Base-by-base conservation (phyloP, 2,113 vertebrate genomes). In the Gymnorhina tibicen region DNA sequence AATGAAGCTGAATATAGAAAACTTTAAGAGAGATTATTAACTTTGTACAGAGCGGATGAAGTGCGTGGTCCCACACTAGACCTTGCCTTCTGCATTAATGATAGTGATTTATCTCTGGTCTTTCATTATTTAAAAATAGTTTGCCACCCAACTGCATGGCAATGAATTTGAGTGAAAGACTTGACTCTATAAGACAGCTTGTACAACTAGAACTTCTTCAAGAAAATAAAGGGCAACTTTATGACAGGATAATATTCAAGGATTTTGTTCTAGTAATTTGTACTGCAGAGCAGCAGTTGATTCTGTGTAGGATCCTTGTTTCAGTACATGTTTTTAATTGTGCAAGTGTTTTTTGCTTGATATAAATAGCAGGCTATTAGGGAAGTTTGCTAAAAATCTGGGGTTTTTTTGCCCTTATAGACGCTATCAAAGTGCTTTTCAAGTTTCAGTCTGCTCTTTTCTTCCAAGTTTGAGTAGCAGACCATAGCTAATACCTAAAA, bases 111-210 rank as follows among this genome's bases (percentile, higher is more conserved):
- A 66, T 95, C 44, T 73, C n/a, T 53, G 26, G 20, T 63, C 23
- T 66, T 91, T 42, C 50, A 88, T 58, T 78, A 78, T 59, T 95
- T 87, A 89, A 94, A 95, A 85, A 62, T 19, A 89, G 56, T 58
- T 91, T 89, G 27, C 66, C 58, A 76, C 12, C 6, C 32, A 91
- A 92, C 89, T 49, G 33, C 9, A 35, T 46, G 26, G 47, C 33
- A 94, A 66, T 55, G 70, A 91, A 62, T 80, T 73, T 83, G 37
- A 72, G 30, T 69, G 37, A 10, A 93, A 69, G 73, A 58, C 32
- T 44, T 72, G 33, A 27, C 44, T 91, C 11, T 60, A 0, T 47
- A 82, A 68, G 26, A 69, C 9, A 69, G 17, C 7, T 41, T 14
- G 16, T 52, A 70, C 47, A 84, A 39, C 41, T 37, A 85, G 3